Evolutionary conservation across 2,888 invertebrate genomes (phyloP).

Genomic region (Chromoteleia sp.): DNA sequence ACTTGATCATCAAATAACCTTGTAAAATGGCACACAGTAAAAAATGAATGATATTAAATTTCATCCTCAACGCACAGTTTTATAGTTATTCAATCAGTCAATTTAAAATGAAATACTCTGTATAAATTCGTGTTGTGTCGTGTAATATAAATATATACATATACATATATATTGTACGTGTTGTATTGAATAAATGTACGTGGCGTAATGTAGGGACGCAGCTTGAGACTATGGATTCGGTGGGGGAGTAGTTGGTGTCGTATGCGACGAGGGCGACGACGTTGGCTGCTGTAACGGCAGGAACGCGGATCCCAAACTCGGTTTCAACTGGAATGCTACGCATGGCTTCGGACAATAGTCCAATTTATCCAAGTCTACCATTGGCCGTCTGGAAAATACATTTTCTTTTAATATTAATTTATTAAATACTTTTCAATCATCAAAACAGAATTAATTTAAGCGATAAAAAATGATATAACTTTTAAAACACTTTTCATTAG

Average conservation of each 20-base stretch:
- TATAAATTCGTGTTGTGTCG: conserved; percentile 26
- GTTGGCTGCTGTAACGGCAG: conserved; percentile 88
- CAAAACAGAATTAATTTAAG: too few species aligned
- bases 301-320: conserved; percentile 93
- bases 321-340: conserved; percentile 91
- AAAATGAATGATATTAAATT: too few species aligned
- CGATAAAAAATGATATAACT: too few species aligned
- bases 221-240: conserved; percentile 84
- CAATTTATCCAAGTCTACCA: conserved; percentile 85
- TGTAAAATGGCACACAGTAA: too few species aligned
- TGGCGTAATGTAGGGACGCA: conserved; percentile 76
- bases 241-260: conserved; percentile 83
- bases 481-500: too few species aligned
- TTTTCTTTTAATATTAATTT: conserved; percentile 19
- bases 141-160: conserved; percentile 43
- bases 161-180: conserved; percentile 69
- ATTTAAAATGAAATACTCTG: too few species aligned
- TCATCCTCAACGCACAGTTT: too few species aligned
- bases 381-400: conserved; percentile 79
- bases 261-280: conserved; percentile 81
- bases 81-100: too few species aligned
- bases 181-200: conserved; percentile 79
- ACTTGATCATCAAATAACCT: too few species aligned
- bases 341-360: conserved; percentile 87
- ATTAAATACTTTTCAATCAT: too few species aligned